phyloP scores from a whole-genome alignment of 1,140 invertebrate genomes.

The Papilio helenus region DNA sequence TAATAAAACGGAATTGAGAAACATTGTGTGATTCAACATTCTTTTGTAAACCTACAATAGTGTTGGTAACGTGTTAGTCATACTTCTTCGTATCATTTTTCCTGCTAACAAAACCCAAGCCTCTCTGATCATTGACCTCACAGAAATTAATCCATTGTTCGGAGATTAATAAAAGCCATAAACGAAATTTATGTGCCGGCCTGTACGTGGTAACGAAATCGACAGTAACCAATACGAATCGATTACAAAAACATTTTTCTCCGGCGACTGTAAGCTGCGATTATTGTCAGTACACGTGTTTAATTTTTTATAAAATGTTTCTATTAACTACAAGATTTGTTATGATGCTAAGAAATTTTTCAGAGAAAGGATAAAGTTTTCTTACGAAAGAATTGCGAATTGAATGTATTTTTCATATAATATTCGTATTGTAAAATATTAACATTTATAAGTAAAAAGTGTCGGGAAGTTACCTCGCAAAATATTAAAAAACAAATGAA shows the following conservation, averaged over 20 bases:
- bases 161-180: conserved; percentile 44
- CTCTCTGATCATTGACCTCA: conserved; percentile 40
- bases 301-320: background rate
- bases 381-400: background rate
- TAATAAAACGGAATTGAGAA: background rate
- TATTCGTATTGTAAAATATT: no score
- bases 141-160: conserved; percentile 40
- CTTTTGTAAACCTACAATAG: conserved; percentile 41
- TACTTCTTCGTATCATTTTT: conserved; percentile 56
- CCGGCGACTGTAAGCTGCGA: conserved; percentile 36
- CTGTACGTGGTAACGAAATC: conserved; percentile 47
- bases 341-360: background rate
- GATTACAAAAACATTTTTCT: conserved; percentile 50
- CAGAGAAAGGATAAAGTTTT: background rate
- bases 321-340: background rate
- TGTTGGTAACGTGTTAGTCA: conserved; percentile 48
- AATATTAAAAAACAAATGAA: no score
- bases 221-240: conserved; percentile 60
- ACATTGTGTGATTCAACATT: conserved; percentile 16
- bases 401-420: no score
- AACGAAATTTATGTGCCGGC: conserved; percentile 45
- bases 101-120: conserved; percentile 46
- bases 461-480: no score
- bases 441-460: background rate
- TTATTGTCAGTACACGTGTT: conserved; percentile 11